Percentiles rank a stretch among this genome's conserved stretches.
Evolutionary conservation across 2,797 vertebrate genomes (phyloP).

Genomic region (Chanos chanos): DNA sequence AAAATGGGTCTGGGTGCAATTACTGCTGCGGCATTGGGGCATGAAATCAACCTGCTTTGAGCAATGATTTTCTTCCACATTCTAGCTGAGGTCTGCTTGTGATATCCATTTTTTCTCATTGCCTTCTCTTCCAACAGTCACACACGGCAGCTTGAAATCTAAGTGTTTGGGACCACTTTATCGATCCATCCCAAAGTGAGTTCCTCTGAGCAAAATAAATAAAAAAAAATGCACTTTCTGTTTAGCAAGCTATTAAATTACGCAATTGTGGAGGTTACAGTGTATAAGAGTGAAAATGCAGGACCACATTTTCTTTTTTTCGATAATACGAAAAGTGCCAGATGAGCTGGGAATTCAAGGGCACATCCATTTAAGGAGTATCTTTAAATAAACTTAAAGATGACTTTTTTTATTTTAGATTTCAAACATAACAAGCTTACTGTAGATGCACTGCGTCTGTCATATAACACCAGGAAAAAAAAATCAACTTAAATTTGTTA

Average conservation of each 20-base stretch:
- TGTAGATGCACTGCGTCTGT: too few species aligned
- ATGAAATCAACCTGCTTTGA: constrained; percentile 92
- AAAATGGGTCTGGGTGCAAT: constrained; percentile 95
- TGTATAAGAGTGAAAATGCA: constrained; percentile 56
- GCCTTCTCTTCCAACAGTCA: constrained; percentile 30
- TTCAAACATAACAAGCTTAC: not conserved
- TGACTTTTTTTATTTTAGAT: too few species aligned
- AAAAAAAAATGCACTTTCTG: constrained; percentile 59
- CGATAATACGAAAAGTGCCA: constrained; percentile 30
- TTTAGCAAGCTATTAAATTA: constrained; percentile 65
- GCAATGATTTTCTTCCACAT: constrained; percentile 71
- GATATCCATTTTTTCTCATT: constrained; percentile 55
- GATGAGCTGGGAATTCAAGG: constrained; percentile 46
- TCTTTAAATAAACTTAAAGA: constrained; percentile 22
- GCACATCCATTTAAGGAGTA: constrained; percentile 3
- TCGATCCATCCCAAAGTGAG: constrained; percentile 66
- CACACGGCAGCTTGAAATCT: constrained; percentile 42
- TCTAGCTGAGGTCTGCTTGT: constrained; percentile 85
- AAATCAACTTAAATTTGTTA: not conserved
- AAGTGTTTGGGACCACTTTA: constrained; percentile 62
- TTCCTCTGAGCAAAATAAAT: constrained; percentile 63
- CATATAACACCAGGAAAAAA: not conserved
- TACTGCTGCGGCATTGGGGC: constrained; percentile 88
- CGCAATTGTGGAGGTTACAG: constrained; percentile 61
- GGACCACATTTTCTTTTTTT: constrained; percentile 55